These are phyloP conservation scores for Chloroceryle aenea DNA, from an alignment of 2,113 vertebrate genomes.

Conservation along the genomic window DNA sequence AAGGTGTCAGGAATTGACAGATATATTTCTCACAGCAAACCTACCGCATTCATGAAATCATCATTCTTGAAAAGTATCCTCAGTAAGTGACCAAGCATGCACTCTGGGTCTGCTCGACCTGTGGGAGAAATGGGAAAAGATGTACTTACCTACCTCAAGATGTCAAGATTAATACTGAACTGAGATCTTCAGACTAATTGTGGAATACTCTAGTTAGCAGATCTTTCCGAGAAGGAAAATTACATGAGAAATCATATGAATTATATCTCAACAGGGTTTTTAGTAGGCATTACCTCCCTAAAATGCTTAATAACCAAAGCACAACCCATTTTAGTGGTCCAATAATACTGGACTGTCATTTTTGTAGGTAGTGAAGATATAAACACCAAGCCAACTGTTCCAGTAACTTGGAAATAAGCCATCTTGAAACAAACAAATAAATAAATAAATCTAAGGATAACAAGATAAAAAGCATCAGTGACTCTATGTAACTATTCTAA, in stretches of 20 bases:
- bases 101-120: conserved; percentile 98
- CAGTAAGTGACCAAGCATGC: conserved; percentile 94
- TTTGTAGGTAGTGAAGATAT: not conserved
- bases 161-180: not conserved
- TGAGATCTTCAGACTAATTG: not conserved
- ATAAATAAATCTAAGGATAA: not conserved
- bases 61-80: conserved; percentile 99
- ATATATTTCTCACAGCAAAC: conserved; percentile 57
- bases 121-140: not conserved
- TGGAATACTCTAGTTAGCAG: not conserved
- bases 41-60: conserved; percentile 98
- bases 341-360: not conserved
- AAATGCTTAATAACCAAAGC: not conserved
- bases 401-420: not conserved
- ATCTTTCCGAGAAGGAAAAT: not conserved
- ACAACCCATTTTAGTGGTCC: not conserved
- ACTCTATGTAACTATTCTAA: not conserved
- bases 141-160: not conserved
- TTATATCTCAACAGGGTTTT: not conserved
- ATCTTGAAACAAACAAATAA: not conserved
- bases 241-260: not conserved
- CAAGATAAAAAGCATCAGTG: not conserved
- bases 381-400: not conserved
- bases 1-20: not conserved
- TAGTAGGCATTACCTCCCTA: not conserved